A percentile compares a stretch with the other conserved stretches of the same genome.
phyloP scores from a whole-genome alignment of 2,888 invertebrate species.

The Netelia virgata region DNA sequence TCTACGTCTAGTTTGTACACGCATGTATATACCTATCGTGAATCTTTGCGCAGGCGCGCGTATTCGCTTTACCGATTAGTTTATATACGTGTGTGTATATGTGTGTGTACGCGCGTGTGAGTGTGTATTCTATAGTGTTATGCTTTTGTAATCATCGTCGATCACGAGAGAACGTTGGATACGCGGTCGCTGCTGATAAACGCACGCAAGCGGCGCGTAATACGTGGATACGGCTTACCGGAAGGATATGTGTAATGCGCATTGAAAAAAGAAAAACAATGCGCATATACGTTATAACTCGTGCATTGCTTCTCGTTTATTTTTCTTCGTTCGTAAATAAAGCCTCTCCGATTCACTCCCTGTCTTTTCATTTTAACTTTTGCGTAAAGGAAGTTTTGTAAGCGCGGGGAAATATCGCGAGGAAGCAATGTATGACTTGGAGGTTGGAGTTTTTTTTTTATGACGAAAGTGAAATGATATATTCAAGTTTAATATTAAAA shows the following conservation, averaged over 20 bases:
- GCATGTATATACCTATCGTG: neutral
- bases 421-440: no score
- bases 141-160: conserved; percentile 7
- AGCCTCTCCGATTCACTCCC: no score
- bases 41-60: no score
- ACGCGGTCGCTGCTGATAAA: neutral
- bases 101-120: neutral
- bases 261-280: neutral
- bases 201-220: neutral
- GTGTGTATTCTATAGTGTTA: neutral
- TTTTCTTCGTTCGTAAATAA: no score
- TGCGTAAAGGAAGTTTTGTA: no score
- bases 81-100: neutral
- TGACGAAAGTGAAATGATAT: no score
- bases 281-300: no score
- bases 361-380: no score
- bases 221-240: neutral
- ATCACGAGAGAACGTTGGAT: neutral
- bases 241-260: neutral
- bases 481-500: no score
- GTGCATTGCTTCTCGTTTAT: no score
- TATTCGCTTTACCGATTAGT: no score
- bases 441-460: no score
- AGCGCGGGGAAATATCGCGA: neutral
- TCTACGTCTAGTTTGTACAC: neutral